These are phyloP conservation scores for Syngnathus typhle DNA, from an alignment of 2,113 vertebrate genomes.

Conservation along the genomic window DNA sequence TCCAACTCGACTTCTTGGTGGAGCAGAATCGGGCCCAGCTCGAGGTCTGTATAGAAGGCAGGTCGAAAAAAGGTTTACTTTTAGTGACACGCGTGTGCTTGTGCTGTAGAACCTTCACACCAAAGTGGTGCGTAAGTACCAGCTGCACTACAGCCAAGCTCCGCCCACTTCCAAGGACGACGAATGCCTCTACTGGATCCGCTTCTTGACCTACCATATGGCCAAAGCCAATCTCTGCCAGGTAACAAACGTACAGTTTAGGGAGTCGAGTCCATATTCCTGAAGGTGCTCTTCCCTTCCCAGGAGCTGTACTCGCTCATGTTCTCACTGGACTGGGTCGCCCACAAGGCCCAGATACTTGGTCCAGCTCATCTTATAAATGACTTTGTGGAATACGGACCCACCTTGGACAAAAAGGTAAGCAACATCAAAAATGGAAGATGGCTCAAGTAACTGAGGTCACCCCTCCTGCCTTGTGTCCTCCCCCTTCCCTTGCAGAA, in stretches of 20 bases:
- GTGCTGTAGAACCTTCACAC: constrained; percentile 78
- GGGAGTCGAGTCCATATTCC: background rate
- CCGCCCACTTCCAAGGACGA: constrained; percentile 73
- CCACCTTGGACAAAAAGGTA: constrained; percentile 89
- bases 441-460: background rate
- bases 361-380: constrained; percentile 91
- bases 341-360: constrained; percentile 82
- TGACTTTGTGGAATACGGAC: constrained; percentile 85
- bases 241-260: constrained; percentile 63
- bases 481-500: constrained; percentile 75
- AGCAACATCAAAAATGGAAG: constrained; percentile 9
- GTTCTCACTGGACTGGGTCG: constrained; percentile 95
- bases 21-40: constrained; percentile 84
- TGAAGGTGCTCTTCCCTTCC: background rate
- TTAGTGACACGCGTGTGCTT: background rate
- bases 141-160: constrained; percentile 66
- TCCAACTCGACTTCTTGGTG: constrained; percentile 90
- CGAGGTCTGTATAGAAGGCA: constrained; percentile 62
- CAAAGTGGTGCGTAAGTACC: constrained; percentile 86
- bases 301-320: constrained; percentile 86
- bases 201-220: constrained; percentile 88
- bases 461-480: too few relatives aligned
- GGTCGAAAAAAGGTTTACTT: background rate
- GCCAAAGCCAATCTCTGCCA: constrained; percentile 81
- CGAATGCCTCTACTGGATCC: constrained; percentile 89